Base-by-base conservation (phyloP, 2,797 vertebrate genomes). In the Lepilemur ruficaudatus region DNA sequence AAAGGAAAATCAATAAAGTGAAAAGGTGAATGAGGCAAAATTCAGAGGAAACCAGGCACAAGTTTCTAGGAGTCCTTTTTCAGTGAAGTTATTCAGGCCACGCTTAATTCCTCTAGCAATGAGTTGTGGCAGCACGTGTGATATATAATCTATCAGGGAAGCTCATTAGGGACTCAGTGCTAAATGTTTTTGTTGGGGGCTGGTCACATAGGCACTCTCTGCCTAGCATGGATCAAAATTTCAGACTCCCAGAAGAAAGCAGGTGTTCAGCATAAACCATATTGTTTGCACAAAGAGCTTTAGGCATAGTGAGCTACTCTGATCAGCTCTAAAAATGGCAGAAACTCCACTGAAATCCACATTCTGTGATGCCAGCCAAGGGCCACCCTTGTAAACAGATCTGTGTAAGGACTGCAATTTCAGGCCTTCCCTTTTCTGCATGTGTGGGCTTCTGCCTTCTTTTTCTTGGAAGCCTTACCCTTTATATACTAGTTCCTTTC, bases 101-200 rank as follows among this genome's bases (percentile, higher is more conserved):
- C 0, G 1, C 0, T 76, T 10, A 75, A 73, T 38, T 69, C 12
- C 22, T 48, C 9, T 10, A 88, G 28, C 4, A 23, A 14, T 7
- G 13, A 59, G 38, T 15, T 78, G 10, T 65, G 15, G 55, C 9
- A 43, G 35, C 6, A 28, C 4, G 7, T 73, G 8, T 22, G 30
- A 65, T 41, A 50, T n/a, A 15, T 7, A 43, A 1, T 70, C 20
- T 79, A 23, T 6, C 4, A 46, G 48, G n/a, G 13, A 80, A 38
- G 2, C 7, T 69, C 14, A 12, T 32, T 10, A 61, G 30, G 18
- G 3, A 72, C 3, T 73, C 61, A 41, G 22, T n/a, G 20, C 5
- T 12, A 25, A 81, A 0, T 6, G 20, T 2, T 86, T 88, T 52
- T 41, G 18, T 0, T 38, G 3, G n/a, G 0, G 1, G 10, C 5